Conservation (phyloP, 2,888 invertebrate genomes). For the Pristionchus mayeri region DNA sequence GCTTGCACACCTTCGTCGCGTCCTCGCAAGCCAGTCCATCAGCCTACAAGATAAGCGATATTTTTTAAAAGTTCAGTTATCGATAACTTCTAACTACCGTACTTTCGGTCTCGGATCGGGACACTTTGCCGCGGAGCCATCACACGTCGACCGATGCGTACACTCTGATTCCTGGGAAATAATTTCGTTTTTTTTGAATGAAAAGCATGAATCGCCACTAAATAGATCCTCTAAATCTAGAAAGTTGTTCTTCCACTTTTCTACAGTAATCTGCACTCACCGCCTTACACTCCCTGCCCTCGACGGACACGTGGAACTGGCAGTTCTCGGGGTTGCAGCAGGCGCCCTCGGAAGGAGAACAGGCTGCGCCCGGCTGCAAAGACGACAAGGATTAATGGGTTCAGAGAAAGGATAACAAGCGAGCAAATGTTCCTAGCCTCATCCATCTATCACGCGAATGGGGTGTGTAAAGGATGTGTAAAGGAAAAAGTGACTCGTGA, state of each 20-base stretch:
- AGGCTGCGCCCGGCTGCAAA: slow-evolving; percentile 62
- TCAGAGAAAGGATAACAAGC: not conserved
- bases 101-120: slow-evolving; percentile 86
- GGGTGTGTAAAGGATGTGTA: too few relatives aligned
- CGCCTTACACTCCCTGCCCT: slow-evolving; percentile 79
- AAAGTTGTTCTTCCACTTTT: too few relatives aligned
- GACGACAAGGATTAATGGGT: not conserved
- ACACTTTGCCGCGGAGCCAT: slow-evolving; percentile 85
- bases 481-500: too few relatives aligned
- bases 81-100: slow-evolving; percentile 73
- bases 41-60: slow-evolving; percentile 75
- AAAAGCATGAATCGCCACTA: too few relatives aligned
- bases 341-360: slow-evolving; percentile 92
- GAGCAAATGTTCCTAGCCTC: too few relatives aligned
- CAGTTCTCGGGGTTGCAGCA: slow-evolving; percentile 93
- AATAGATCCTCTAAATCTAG: too few relatives aligned
- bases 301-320: slow-evolving; percentile 67
- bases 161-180: slow-evolving; percentile 73
- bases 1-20: slow-evolving; percentile 86
- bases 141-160: slow-evolving; percentile 69
- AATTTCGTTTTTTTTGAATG: not conserved
- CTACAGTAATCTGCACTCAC: slow-evolving; percentile 45
- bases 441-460: too few relatives aligned
- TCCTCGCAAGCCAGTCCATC: slow-evolving; percentile 96
- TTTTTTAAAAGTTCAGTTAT: not conserved